Evolutionary conservation across 2,888 invertebrate species (phyloP), one percentile per base, ranked within the genome.

Genomic region (Drymonia ruficornis): DNA sequence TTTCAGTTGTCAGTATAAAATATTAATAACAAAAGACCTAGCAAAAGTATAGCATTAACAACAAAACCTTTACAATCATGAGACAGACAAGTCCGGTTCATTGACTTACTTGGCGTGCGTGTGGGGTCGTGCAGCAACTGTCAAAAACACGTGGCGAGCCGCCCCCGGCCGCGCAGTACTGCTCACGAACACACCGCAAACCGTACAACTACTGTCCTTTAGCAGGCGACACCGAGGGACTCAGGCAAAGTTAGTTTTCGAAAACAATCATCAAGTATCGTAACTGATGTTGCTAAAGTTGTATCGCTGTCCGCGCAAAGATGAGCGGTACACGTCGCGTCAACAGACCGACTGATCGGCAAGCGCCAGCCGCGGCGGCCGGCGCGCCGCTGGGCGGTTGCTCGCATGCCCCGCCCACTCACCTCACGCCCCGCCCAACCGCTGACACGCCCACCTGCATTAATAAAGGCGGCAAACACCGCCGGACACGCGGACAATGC

Each of bases 391-490:
- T 74, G 70, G 83, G 83, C 76, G 82, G 78, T 52, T 49, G 0
- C 23, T 50, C 55, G 42, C 76, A 50, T 63, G 72, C 78, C 80
- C 82, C 87, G 83, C 86, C 47, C 18, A 31, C 34, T 18, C 18
- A 13, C 16, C 89, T 50, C 73, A 53, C 50, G 56, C 71, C 59
- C 81, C 90, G 86, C 91, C 91, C 78, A 86, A 80, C 55, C 57
- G 51, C 71, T 49, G 67, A 65, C 86, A 89, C 91, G 89, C 91
- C 91, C 82, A 82, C 78, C 84, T 91, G 91, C 90, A 92, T 92
- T 91, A 92, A 91, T 91, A 90, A 90, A 91, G 87, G 88, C 86
- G 80, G 90, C 91, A 91, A 92, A 91, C 91, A 91, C 78, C 81
- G 84, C 84, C 76, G 91, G 91, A 91, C 91, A 91, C 88, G 90